These are phyloP conservation scores for Agrochola circellaris DNA, from an alignment of 2,888 invertebrate genomes.

Conservation along the genomic window DNA sequence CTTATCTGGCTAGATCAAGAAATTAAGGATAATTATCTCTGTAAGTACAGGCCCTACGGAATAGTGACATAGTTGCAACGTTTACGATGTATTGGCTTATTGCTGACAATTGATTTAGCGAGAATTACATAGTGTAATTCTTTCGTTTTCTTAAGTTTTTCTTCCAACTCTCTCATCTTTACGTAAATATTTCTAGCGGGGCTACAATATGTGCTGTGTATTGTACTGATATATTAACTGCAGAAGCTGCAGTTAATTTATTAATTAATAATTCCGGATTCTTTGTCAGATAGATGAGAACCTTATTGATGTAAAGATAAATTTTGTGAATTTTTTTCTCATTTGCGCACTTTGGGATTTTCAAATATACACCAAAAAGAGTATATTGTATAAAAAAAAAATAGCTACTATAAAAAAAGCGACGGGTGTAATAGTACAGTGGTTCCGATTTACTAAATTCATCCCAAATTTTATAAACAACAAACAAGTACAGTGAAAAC, in stretches of 20 bases:
- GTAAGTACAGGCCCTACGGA: constrained; percentile 37
- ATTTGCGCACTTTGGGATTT: too few relatives aligned
- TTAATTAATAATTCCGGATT: background rate
- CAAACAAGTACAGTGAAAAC: too few relatives aligned
- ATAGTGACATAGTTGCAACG: constrained; percentile 26
- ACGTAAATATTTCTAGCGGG: background rate
- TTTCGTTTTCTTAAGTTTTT: background rate
- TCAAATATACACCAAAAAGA: too few relatives aligned
- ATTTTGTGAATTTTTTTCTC: too few relatives aligned
- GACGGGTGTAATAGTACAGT: too few relatives aligned
- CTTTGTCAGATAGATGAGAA: background rate
- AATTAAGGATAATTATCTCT: constrained; percentile 36
- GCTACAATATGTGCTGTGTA: background rate
- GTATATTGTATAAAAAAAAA: too few relatives aligned
- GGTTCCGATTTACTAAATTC: background rate
- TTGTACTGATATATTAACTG: background rate
- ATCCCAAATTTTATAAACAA: background rate
- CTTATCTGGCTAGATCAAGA: constrained; percentile 21
- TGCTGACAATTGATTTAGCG: background rate
- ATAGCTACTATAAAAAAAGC: too few relatives aligned
- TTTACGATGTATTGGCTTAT: constrained; percentile 13
- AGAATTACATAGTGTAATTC: background rate
- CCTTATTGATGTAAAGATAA: background rate
- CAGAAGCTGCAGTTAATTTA: background rate
- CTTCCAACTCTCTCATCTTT: background rate